These are phyloP conservation scores for Hippoglossus stenolepis DNA, from an alignment of 2,113 vertebrate genomes.

Conservation along the genomic window DNA sequence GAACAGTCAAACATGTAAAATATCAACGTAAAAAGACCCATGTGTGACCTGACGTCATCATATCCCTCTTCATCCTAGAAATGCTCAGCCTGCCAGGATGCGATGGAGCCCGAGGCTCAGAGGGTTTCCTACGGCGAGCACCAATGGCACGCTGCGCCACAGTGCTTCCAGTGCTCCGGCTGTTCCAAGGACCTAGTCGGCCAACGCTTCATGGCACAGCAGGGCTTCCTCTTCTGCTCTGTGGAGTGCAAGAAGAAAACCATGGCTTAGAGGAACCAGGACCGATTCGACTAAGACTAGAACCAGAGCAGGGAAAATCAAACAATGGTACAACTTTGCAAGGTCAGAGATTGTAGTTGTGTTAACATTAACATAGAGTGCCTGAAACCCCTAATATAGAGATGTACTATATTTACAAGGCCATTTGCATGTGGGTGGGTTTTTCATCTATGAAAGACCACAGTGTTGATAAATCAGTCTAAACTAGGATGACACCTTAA, in stretches of 20 bases:
- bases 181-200: conserved; percentile 93
- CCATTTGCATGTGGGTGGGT: too few species aligned
- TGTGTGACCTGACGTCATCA: not conserved
- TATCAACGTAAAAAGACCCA: not conserved
- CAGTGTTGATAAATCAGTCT: not conserved
- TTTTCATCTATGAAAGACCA: too few species aligned
- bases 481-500: not conserved
- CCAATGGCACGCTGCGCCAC: conserved; percentile 90
- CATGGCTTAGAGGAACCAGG: conserved; percentile 54
- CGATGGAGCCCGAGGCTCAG: conserved; percentile 94
- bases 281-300: not conserved
- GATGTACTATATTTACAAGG: not conserved
- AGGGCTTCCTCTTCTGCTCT: conserved; percentile 93
- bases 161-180: conserved; percentile 94
- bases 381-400: conserved; percentile 1
- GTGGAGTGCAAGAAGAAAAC: conserved; percentile 95
- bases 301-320: conserved; percentile 10
- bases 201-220: conserved; percentile 93
- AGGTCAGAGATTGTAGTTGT: too few species aligned
- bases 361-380: conserved; percentile 2
- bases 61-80: conserved; percentile 78
- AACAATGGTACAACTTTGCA: too few species aligned
- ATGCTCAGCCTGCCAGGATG: conserved; percentile 89
- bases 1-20: not conserved
- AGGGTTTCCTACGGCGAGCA: conserved; percentile 92